These are phyloP conservation scores for Grallaria varia DNA, from an alignment of 2,113 vertebrate genomes.

Conservation along the genomic window DNA sequence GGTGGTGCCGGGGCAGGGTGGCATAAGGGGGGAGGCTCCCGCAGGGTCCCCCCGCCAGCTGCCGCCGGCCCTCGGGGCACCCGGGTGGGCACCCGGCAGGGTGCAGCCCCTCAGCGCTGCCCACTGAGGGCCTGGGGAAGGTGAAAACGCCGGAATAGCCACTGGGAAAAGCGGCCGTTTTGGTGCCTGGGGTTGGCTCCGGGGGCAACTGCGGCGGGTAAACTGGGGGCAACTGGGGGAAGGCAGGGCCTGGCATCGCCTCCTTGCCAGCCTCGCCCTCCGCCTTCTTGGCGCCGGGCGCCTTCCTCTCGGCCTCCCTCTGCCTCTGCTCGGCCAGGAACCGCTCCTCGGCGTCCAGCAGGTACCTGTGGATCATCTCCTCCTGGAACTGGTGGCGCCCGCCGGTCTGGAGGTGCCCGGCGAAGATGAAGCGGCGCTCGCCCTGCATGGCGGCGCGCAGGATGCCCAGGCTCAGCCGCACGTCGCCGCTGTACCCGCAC, in stretches of 20 bases:
- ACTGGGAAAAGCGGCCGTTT: conserved; percentile 58
- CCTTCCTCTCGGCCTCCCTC: conserved; percentile 84
- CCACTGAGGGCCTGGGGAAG: conserved; percentile 81
- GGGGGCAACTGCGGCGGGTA: conserved; percentile 14
- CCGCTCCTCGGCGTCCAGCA: conserved; percentile 87
- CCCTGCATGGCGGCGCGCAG: conserved; percentile 91
- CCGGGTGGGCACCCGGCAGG: conserved; percentile 73
- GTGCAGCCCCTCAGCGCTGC: conserved; percentile 41
- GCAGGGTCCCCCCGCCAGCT: conserved; percentile 84
- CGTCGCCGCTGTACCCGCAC: conserved; percentile 87
- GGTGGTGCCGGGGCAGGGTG: conserved; percentile 86
- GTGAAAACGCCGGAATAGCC: conserved; percentile 84
- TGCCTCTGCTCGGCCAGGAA: conserved; percentile 86
- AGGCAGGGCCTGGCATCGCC: conserved; percentile 23
- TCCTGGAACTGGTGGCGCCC: conserved; percentile 93
- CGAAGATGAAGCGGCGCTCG: conserved; percentile 89
- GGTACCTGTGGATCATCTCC: conserved; percentile 96
- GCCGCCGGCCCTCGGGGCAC: conserved; percentile 83
- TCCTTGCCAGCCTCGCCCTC: conserved; percentile 68
- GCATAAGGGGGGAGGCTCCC: conserved; percentile 82
- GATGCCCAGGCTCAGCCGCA: conserved; percentile 88
- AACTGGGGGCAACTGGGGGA: conserved; percentile 46
- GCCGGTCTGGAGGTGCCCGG: conserved; percentile 88
- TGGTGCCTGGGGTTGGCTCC: neutral
- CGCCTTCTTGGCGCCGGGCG: conserved; percentile 18